A percentile compares a stretch with the other conserved stretches of the same genome.
Evolutionary conservation across 2,888 invertebrate genomes (phyloP).

Genomic region (Stenolophus ochropezus): DNA sequence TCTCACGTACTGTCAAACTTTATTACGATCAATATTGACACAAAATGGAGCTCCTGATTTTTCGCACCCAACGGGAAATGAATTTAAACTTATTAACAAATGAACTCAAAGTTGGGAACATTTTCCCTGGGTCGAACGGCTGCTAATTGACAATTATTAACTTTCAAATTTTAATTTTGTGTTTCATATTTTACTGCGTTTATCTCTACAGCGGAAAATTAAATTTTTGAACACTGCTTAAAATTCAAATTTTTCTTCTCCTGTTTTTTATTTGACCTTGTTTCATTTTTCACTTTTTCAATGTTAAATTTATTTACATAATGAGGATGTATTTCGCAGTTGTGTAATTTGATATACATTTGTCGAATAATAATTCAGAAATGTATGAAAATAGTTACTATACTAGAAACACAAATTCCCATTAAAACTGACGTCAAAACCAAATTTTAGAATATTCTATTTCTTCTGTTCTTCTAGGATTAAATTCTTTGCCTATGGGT

Average conservation of each 20-base stretch:
- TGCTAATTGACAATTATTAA: not conserved
- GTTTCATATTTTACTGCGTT: not conserved
- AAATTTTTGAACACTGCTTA: not conserved
- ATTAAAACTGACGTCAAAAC: no score
- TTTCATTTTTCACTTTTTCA: not conserved
- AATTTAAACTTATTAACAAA: slow-evolving; percentile 28
- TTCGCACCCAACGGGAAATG: not conserved
- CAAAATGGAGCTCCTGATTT: slow-evolving; percentile 35
- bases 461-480: no score
- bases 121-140: not conserved
- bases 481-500: no score
- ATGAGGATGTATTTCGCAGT: not conserved
- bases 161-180: not conserved
- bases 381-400: not conserved
- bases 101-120: not conserved
- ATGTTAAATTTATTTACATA: not conserved
- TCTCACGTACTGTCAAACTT: slow-evolving; percentile 52
- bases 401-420: no score
- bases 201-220: not conserved
- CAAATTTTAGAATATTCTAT: no score
- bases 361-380: not conserved
- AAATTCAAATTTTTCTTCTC: not conserved
- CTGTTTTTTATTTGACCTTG: not conserved
- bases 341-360: not conserved
- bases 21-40: slow-evolving; percentile 54